Conservation (phyloP, 1,140 invertebrate genomes). For the Bombus soroeensis region DNA sequence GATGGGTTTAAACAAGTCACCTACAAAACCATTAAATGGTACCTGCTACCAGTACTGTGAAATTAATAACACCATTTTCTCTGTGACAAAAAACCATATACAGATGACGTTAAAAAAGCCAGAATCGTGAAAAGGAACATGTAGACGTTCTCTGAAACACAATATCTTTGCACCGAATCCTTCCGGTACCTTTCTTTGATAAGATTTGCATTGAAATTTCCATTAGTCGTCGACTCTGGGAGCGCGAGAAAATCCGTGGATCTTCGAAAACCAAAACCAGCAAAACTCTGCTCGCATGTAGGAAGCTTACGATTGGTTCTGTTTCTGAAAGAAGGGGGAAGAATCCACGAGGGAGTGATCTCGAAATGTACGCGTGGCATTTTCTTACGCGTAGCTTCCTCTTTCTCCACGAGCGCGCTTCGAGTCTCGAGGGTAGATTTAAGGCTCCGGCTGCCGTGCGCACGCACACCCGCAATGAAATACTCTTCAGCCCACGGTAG, state of each 20-base stretch:
- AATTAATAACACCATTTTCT: no score
- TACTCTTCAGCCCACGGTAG: not conserved
- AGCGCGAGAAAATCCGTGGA: not conserved
- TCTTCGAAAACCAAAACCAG: not conserved
- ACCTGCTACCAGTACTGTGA: no score
- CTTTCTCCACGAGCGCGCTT: not conserved
- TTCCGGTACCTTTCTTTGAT: not conserved
- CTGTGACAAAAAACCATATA: no score
- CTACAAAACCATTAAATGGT: no score
- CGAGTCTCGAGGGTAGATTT: slow-evolving; percentile 2
- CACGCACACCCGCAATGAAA: slow-evolving; percentile 16
- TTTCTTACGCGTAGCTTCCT: slow-evolving; percentile 14
- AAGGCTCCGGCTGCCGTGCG: not conserved
- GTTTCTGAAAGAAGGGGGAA: not conserved
- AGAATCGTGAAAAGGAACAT: not conserved
- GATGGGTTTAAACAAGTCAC: no score
- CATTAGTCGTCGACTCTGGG: slow-evolving; percentile 5
- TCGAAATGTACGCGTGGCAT: slow-evolving; percentile 20
- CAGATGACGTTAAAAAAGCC: no score
- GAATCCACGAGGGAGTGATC: slow-evolving; percentile 11
- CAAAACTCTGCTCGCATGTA: not conserved
- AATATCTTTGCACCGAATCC: no score
- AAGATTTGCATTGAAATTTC: slow-evolving; percentile 18
- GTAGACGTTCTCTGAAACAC: not conserved
- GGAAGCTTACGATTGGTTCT: slow-evolving; percentile 2